These are phyloP conservation scores for Rhagoletis zephyria DNA, from an alignment of 1,140 invertebrate genomes.

Conservation along the genomic window DNA sequence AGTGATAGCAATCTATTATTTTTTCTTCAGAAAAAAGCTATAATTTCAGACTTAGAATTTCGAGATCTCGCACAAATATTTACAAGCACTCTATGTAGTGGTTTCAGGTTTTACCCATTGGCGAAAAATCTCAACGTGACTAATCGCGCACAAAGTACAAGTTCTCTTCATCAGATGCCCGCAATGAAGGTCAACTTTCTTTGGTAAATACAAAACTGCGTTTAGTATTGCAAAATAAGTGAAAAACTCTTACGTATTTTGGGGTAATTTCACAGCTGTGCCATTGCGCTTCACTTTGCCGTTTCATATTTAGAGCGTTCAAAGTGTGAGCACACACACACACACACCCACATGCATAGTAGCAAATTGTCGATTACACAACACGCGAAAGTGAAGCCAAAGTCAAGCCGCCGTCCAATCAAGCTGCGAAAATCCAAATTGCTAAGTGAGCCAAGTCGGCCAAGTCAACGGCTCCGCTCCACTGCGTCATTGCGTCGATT, in stretches of 20 bases:
- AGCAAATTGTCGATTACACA: background rate
- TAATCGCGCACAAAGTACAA: background rate
- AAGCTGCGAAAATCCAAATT: slow-evolving; percentile 31
- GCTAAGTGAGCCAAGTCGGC: background rate
- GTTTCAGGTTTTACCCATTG: background rate
- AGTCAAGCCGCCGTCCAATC: background rate
- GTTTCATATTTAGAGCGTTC: background rate
- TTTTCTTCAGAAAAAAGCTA: too few species aligned
- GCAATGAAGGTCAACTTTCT: background rate
- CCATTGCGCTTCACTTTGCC: slow-evolving; percentile 4
- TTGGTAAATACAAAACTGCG: background rate
- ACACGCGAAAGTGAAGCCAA: slow-evolving; percentile 38
- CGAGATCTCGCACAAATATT: too few species aligned
- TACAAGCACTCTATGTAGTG: too few species aligned
- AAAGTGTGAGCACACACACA: background rate
- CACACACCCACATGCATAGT: too few species aligned
- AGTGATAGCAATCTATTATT: too few species aligned
- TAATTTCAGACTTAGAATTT: too few species aligned
- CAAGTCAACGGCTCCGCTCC: background rate
- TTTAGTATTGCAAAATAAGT: background rate
- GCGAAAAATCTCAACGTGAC: background rate
- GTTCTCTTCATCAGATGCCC: background rate
- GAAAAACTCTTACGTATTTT: background rate
- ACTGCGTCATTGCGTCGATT: background rate
- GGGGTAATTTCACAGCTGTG: background rate